phyloP scores from a whole-genome alignment of 2,113 vertebrate genomes.

The Upupa epops region DNA sequence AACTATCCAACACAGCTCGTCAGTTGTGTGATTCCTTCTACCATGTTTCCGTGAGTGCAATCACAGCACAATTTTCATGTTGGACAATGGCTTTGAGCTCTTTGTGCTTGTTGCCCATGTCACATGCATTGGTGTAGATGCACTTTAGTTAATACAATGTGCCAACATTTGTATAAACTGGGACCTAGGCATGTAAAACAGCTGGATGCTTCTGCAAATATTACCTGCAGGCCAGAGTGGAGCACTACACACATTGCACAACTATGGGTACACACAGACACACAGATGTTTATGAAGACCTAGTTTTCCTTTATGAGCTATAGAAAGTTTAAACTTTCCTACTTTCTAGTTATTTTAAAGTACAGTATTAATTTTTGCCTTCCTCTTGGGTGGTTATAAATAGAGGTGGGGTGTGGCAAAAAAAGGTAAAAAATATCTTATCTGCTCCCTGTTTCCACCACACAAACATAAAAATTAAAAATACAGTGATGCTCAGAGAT shows the following conservation, averaged over 20 bases:
- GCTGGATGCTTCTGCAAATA: neutral
- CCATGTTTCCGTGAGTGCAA: too few relatives aligned
- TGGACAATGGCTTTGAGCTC: too few relatives aligned
- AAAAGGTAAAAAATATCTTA: too few relatives aligned
- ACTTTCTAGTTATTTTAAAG: neutral
- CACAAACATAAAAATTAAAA: neutral
- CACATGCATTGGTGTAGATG: too few relatives aligned
- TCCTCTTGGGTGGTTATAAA: neutral
- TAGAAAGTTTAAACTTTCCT: neutral
- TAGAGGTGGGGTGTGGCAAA: rapidly evolving
- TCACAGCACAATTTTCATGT: too few relatives aligned
- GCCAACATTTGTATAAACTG: neutral
- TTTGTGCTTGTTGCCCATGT: too few relatives aligned
- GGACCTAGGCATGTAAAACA: neutral
- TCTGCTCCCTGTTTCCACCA: neutral
- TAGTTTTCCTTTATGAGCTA: neutral
- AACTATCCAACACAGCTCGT: too few relatives aligned
- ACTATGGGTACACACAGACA: rapidly evolving
- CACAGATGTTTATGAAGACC: neutral
- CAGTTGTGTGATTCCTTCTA: too few relatives aligned
- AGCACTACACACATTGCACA: neutral
- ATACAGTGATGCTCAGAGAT: neutral
- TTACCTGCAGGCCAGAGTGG: neutral
- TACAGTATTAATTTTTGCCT: neutral
- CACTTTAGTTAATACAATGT: too few relatives aligned